Percentiles rank a stretch among this genome's conserved stretches.
These are phyloP conservation scores for Stenoptilia bipunctidactyla DNA, from an alignment of 2,888 invertebrate genomes.

Conservation along the genomic window DNA sequence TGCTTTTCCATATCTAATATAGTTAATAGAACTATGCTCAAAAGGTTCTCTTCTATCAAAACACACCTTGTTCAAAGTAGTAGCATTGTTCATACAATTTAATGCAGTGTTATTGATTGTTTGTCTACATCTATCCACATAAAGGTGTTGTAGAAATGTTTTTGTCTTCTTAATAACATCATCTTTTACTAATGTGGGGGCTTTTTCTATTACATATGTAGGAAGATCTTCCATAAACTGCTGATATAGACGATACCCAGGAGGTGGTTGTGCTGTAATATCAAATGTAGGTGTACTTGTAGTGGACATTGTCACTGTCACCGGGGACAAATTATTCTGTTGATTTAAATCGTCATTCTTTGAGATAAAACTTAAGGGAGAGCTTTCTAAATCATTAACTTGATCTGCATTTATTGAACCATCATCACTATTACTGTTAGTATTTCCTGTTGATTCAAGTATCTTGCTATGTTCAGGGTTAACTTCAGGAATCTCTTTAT, in stretches of 20 bases:
- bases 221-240: constrained; percentile 37
- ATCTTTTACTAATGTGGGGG: constrained; percentile 23
- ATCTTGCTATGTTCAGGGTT: not conserved
- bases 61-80: too few relatives aligned
- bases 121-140: constrained; percentile 20
- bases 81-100: constrained; percentile 11
- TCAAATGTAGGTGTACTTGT: not conserved
- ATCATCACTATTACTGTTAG: not conserved
- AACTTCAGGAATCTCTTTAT: not conserved
- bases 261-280: constrained; percentile 1
- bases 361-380: not conserved
- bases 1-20: constrained; percentile 19
- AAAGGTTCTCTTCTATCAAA: constrained; percentile 14
- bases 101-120: constrained; percentile 20
- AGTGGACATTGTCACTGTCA: not conserved
- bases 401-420: not conserved
- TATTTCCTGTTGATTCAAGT: not conserved
- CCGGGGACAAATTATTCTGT: not conserved
- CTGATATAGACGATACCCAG: constrained; percentile 26
- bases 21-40: constrained; percentile 30
- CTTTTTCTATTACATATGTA: constrained; percentile 23
- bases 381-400: not conserved
- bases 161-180: constrained; percentile 28
- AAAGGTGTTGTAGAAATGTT: constrained; percentile 24
- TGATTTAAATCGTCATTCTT: not conserved